Conservation (phyloP, 2,797 vertebrate species). For the Micropoecilia bifurca region DNA sequence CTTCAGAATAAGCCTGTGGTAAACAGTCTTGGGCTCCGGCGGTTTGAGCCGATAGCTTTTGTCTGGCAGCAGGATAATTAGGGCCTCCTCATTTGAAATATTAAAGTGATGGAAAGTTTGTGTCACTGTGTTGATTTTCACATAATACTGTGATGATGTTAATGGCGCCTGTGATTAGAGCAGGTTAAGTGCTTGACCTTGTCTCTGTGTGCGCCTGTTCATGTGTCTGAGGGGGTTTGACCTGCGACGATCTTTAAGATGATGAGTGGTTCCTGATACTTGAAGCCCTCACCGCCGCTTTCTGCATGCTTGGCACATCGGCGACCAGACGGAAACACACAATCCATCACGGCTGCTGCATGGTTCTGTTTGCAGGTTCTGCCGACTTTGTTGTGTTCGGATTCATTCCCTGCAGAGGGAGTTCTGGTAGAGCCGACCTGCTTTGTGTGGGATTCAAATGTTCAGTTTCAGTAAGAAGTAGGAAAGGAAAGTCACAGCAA, state of each 20-base stretch:
- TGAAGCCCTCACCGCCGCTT: conserved; percentile 25
- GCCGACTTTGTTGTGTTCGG: background rate
- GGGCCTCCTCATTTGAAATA: conserved; percentile 39
- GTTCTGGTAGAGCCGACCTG: background rate
- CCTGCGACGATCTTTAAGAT: conserved; percentile 41
- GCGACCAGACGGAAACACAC: conserved; percentile 16
- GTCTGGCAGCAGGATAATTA: conserved; percentile 3
- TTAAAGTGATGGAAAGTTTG: conserved; percentile 49
- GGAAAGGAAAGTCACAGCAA: background rate
- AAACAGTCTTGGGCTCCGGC: conserved; percentile 1
- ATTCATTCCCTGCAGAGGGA: background rate
- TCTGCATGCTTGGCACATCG: conserved; percentile 7
- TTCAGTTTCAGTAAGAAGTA: background rate
- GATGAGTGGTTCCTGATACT: conserved; percentile 38
- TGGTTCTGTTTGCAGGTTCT: conserved; percentile 6
- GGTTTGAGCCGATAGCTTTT: background rate
- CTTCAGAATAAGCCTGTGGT: background rate
- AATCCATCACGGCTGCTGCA: conserved; percentile 26
- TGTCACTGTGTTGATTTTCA: conserved; percentile 56
- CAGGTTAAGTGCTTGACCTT: conserved; percentile 71
- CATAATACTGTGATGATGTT: conserved; percentile 60
- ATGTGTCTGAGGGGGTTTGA: conserved; percentile 12
- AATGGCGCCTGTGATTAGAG: conserved; percentile 70
- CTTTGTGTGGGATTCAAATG: background rate
- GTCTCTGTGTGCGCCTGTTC: conserved; percentile 28